Evolutionary conservation across 1,140 invertebrate species (phyloP), one percentile per base, ranked within the genome.

Genomic region (Rhizoglyphus robini): DNA sequence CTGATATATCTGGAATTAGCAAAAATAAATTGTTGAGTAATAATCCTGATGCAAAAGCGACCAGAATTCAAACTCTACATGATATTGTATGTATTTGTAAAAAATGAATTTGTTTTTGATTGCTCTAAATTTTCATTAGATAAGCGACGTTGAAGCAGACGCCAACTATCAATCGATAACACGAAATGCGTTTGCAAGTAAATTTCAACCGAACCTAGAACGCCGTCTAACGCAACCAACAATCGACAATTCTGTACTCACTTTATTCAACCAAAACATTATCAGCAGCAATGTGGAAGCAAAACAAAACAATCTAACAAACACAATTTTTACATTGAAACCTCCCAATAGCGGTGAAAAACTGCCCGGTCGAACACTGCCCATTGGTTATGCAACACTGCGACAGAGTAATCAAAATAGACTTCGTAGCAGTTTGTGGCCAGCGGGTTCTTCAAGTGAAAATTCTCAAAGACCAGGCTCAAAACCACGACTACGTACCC

Each of bases 1-100:
- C 70, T 18, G 51, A 67, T 15, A 66, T 65, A 20, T 34, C 66
- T 25, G 71, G 71, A 5, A 46, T 72, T n/a, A 68, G 71, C 34
- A 68, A 70, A 0, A 66, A 69, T 32, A 47, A 66, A 20, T 27
- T 72, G 4, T 30, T 70, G 18, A 64, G 68, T 18, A 60, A 69
- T 32, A 67, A 68, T 27, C 70, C 69, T 1, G 69, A 71, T 66
- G 69, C 70, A 18, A 57, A 66, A 30, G 18, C 70, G 11, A 71
- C 71, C 0, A 41, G 68, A 18, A 57, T 72, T 32, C 70, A 72
- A 41, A 72, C 71, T 13, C 65, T 72, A 3, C 65, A 71, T 36
- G 71, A 72, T 41, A 70, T 72, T 27, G 65, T 71, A 3, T 27
- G 46, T 65, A n/a, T 34, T 65, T 31, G 46, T n/a, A 67, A 5